Base-by-base conservation (phyloP, 2,113 vertebrate species). In the Pelvicachromis taeniatus region DNA sequence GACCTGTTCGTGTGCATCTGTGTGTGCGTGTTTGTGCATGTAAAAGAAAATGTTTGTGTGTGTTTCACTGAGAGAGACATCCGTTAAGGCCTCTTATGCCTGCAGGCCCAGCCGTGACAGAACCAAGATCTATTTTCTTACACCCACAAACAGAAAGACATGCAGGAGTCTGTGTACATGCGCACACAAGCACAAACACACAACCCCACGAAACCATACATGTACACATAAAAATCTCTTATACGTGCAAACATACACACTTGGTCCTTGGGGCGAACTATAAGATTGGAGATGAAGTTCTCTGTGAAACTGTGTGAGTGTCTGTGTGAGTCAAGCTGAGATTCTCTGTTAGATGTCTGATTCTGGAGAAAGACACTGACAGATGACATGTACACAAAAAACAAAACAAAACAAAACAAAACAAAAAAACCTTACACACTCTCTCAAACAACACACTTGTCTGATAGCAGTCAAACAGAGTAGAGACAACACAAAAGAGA, bases 391-490 rank as follows among this genome's bases (percentile, higher is more conserved):
- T 9, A 82, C 70, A 87, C 81, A 65, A 65, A 65, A 65, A 65
- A 40, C 65, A 65, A 75, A 48, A 58, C 68, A 35, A 70, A 56
- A 45, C 40, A 56, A 58, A 16, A 53, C 26, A n/a, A 54, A 38
- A 21, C 40, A 16, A 52, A 54, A 35, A 78, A 82, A 58, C n/a
- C 68, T 75, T 61, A 61, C 84, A 61, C 83, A 45, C 82, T 9
- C 61, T n/a, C 77, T 78, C 82, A 78, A 84, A 87, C 88, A 92
- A 80, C 88, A 93, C 89, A 89, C 91, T 91, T 91, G 91, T 92
- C 90, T 93, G 90, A 95, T 91, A 93, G 90, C 88, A 94, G 89
- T 94, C 91, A 90, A 91, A 94, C 90, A 90, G 84, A 91, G 87
- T 38, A 52, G 88, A 92, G 87, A 89, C 89, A 88, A 90, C 82